Conservation (phyloP, 2,888 invertebrate species). For the Iselma pallidipennis region DNA sequence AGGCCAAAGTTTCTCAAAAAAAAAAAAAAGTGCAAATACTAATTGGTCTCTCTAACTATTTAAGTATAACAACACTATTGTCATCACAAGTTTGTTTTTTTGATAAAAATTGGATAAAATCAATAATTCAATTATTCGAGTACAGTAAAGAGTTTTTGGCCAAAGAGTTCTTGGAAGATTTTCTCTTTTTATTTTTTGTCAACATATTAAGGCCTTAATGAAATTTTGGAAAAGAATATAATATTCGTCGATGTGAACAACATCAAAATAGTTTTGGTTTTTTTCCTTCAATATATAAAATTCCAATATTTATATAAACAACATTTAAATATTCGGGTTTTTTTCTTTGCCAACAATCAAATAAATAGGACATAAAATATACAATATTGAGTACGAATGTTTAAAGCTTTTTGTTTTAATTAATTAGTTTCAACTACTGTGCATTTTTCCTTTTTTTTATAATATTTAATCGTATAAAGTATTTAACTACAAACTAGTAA, state of each 20-base stretch:
- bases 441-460: conserved; percentile 18
- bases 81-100: conserved; percentile 21
- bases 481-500: conserved; percentile 3
- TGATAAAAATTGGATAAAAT: neutral
- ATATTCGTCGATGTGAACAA: no score
- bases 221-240: neutral
- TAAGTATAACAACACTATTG: conserved; percentile 14
- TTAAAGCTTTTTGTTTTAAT: conserved; percentile 19
- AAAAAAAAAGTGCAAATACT: conserved; percentile 24
- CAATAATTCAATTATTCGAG: conserved; percentile 1
- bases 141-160: neutral
- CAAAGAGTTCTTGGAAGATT: neutral
- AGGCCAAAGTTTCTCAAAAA: conserved; percentile 29
- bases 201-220: neutral
- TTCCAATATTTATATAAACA: conserved; percentile 3
- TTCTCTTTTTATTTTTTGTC: neutral
- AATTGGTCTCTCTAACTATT: no score
- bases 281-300: neutral
- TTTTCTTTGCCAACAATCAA: neutral
- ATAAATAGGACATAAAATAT: conserved; percentile 21
- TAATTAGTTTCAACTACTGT: conserved; percentile 18
- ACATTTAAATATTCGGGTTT: neutral
- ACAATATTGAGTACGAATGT: conserved; percentile 21
- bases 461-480: neutral
- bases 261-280: neutral